Base-by-base conservation (phyloP, 2,113 vertebrate genomes). In the Hydropotes inermis region DNA sequence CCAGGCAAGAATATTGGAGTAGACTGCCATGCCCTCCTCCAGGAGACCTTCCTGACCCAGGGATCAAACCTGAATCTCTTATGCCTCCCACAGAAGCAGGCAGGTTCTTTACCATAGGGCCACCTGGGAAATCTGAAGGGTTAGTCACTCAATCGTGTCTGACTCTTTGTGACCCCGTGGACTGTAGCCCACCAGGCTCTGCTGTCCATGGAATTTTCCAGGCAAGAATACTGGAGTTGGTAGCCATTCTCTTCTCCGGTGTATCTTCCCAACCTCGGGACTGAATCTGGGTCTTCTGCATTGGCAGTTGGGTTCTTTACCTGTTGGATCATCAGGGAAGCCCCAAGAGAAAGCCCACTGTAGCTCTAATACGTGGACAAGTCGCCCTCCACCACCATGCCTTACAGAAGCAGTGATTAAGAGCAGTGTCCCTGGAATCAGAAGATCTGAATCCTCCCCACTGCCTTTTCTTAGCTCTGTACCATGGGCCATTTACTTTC, bases 21-120 rank as follows among this genome's bases (percentile, higher is more conserved):
- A 4, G 70, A 43, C 12, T 27, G 23, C 39, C 70, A 27, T 27
- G 21, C 0, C 39, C 23, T 13, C 0, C 6, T 27, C 70, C 39
- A 43, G 23, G 70, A 23, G 36, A 13, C 3, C 70, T 76, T 43
- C 12, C 70, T 43, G 39, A 27, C 23, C 23, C 70, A 76, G 39
- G 12, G 39, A 76, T 15, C 23, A 43, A 76, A 76, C 11, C 12
- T 0, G n/a, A 23, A 74, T 74, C 67, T 39, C 67, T 39, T 74
- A 25, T 74, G 67, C 19, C 19, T 74, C 67, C 19, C 1, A 0
- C 6, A 76, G 12, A 8, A 6, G 23, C 70, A 76, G 23, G 70
- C 23, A 43, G 70, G 12, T 76, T 76, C 70, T 43, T 43, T 43
- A 43, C 39, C 70, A 27, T 7, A 1, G 11, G 23, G 39, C 39